phyloP scores from a whole-genome alignment of 2,797 vertebrate species.

The Gymnothorax javanicus region DNA sequence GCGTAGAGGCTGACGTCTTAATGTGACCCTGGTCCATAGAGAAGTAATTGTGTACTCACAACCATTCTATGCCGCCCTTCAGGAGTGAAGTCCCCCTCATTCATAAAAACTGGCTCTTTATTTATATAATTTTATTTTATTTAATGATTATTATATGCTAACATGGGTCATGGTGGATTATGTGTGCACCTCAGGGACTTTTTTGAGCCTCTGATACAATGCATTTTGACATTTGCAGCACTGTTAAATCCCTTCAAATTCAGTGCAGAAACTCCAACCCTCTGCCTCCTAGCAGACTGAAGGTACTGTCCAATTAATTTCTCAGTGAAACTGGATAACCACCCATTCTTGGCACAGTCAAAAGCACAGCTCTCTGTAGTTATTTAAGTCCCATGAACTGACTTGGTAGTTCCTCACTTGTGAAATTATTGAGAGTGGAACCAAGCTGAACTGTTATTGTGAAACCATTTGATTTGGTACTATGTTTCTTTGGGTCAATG shows the following conservation, averaged over 20 bases:
- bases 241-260: conserved; percentile 61
- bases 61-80: conserved; percentile 62
- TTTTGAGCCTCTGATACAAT: conserved; percentile 75
- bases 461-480: conserved; percentile 22
- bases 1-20: conserved; percentile 73
- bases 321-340: conserved; percentile 48
- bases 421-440: conserved; percentile 66
- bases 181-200: conserved; percentile 82
- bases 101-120: conserved; percentile 38
- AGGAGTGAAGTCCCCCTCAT: background rate
- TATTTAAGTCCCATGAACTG: conserved; percentile 56
- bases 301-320: conserved; percentile 53
- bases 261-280: conserved; percentile 43
- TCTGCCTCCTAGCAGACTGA: conserved; percentile 35
- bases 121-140: background rate
- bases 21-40: conserved; percentile 56
- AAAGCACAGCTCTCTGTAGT: conserved; percentile 63
- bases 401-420: conserved; percentile 78
- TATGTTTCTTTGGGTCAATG: conserved; percentile 58
- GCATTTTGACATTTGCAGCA: conserved; percentile 72
- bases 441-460: conserved; percentile 38
- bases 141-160: background rate
- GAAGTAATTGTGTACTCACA: conserved; percentile 44
- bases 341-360: background rate
- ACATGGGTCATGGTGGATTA: conserved; percentile 20